Evolutionary conservation across 2,797 vertebrate genomes (phyloP).

Genomic region (Lithobates sylvaticus): DNA sequence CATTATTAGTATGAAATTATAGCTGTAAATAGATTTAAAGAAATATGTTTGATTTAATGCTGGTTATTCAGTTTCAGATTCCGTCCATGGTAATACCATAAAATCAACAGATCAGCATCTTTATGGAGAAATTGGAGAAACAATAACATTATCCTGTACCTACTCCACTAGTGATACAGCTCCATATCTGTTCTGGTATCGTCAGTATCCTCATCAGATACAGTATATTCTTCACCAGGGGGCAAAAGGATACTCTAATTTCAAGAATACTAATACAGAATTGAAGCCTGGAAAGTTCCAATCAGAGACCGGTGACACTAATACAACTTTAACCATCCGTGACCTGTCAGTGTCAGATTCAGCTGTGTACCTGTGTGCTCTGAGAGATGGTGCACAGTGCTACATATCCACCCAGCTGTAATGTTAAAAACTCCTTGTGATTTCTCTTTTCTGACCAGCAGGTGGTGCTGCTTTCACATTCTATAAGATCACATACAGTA

Average conservation of each 20-base stretch:
- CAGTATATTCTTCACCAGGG: conserved; percentile 28
- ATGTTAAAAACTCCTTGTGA: not conserved
- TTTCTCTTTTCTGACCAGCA: too few relatives aligned
- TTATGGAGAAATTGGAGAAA: not conserved
- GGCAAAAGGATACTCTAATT: not conserved
- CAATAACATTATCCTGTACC: conserved; percentile 21
- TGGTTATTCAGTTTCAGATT: not conserved
- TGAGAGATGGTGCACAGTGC: not conserved
- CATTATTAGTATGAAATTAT: not conserved
- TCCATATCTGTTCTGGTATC: conserved; percentile 32
- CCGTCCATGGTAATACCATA: conserved; percentile 1
- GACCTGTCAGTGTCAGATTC: conserved; percentile 17
- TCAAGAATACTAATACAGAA: not conserved
- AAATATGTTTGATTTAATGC: too few relatives aligned
- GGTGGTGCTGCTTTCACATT: too few relatives aligned
- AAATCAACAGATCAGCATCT: not conserved
- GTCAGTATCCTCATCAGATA: conserved; percentile 15
- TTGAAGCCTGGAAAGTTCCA: conserved; percentile 15
- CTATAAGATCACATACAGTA: too few relatives aligned
- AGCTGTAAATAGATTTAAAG: not conserved
- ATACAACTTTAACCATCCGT: conserved; percentile 6
- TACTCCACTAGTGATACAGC: not conserved
- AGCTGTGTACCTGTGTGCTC: not conserved
- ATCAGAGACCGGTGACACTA: not conserved
- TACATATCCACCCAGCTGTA: not conserved